Conservation (phyloP, 2,113 vertebrate species). For the Phalacrocorax carbo region DNA sequence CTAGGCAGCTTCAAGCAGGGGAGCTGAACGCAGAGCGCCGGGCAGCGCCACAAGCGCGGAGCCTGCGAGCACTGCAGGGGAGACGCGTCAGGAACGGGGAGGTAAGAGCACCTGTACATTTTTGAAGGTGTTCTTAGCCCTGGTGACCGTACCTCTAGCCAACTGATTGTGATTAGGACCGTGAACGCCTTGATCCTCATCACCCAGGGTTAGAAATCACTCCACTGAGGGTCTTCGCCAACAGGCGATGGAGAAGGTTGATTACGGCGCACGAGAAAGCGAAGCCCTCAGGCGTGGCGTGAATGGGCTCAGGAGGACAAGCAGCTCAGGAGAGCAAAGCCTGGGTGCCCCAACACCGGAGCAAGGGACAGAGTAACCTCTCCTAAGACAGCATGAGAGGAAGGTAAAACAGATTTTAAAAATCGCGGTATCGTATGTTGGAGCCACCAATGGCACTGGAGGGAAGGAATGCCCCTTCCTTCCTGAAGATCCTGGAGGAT, state of each 20-base stretch:
- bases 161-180: not conserved
- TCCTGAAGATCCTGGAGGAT: not conserved
- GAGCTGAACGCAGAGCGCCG: fast-evolving
- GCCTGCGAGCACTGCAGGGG: not conserved
- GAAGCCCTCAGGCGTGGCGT: fast-evolving
- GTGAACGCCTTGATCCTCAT: fast-evolving
- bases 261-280: fast-evolving
- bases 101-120: not conserved
- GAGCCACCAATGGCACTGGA: fast-evolving
- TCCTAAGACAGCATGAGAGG: fast-evolving
- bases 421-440: too few relatives aligned
- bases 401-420: not conserved
- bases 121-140: not conserved
- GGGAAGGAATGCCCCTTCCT: not conserved
- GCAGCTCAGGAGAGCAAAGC: not conserved
- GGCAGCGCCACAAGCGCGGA: not conserved
- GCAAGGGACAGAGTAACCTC: not conserved
- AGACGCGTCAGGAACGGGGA: not conserved
- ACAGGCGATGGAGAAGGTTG: not conserved
- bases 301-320: not conserved
- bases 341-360: not conserved
- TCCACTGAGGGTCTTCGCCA: not conserved
- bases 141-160: not conserved
- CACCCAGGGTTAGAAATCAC: not conserved
- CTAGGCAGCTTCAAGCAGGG: not conserved